phyloP scores from a whole-genome alignment of 1,140 invertebrate species.

The Pseudomyrmex pallidus region DNA sequence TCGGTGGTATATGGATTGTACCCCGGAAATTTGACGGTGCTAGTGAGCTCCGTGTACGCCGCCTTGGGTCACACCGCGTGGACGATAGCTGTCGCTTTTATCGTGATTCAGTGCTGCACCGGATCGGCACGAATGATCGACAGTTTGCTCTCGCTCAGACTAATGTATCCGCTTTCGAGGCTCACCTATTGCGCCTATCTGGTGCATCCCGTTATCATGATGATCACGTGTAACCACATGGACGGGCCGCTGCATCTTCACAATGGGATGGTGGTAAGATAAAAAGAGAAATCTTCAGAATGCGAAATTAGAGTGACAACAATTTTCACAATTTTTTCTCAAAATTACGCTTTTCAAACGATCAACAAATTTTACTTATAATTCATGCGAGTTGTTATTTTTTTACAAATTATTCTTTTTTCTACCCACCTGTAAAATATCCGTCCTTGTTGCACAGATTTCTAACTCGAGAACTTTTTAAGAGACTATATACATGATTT shows the following conservation, averaged over 20 bases:
- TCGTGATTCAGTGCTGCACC: slow-evolving; percentile 92
- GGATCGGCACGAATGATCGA: slow-evolving; percentile 91
- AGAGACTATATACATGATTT: slow-evolving; percentile 54
- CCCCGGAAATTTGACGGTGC: slow-evolving; percentile 88
- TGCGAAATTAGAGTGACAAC: neutral
- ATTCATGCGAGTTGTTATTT: slow-evolving; percentile 3
- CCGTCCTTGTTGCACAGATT: neutral
- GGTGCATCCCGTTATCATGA: slow-evolving; percentile 94
- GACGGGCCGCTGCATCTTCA: slow-evolving; percentile 92
- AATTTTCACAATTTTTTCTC: neutral
- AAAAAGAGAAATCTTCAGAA: neutral
- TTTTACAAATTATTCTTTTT: neutral
- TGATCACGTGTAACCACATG: slow-evolving; percentile 90
- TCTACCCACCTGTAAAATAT: neutral
- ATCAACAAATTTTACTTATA: neutral
- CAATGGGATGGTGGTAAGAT: slow-evolving; percentile 89
- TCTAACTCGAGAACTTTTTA: slow-evolving; percentile 90
- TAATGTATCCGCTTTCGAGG: slow-evolving; percentile 93
- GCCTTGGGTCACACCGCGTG: slow-evolving; percentile 89
- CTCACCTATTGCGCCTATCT: slow-evolving; percentile 96
- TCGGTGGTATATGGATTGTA: slow-evolving; percentile 92
- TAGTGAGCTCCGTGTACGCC: slow-evolving; percentile 87
- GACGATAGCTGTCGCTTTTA: slow-evolving; percentile 91
- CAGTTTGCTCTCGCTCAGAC: slow-evolving; percentile 91
- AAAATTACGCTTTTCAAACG: no score